These are phyloP conservation scores for Ectropis crepuscularia DNA, from an alignment of 2,888 invertebrate species.

Conservation along the genomic window DNA sequence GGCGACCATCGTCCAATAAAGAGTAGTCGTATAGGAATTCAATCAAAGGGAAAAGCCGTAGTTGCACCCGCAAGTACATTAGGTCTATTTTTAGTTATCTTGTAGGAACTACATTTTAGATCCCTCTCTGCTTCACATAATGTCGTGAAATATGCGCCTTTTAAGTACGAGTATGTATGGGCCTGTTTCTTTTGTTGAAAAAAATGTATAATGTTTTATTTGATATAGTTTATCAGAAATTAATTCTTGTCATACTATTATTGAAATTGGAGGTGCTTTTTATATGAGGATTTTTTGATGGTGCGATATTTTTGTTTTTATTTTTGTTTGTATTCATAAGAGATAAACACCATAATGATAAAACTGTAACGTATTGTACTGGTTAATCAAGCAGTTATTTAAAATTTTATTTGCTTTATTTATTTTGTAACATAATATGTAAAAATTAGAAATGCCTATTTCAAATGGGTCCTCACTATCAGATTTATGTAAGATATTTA, in stretches of 20 bases:
- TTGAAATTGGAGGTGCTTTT: conserved; percentile 72
- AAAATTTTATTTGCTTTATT: conserved; percentile 6
- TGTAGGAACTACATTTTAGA: conserved; percentile 1
- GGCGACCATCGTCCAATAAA: background rate
- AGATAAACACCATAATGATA: conserved; percentile 34
- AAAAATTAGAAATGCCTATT: background rate
- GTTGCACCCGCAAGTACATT: conserved; percentile 4
- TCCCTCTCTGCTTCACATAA: background rate
- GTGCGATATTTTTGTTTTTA: conserved; percentile 69
- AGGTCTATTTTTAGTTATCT: conserved; percentile 1
- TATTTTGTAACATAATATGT: background rate
- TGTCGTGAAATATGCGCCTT: conserved; percentile 2
- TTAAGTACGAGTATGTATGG: background rate
- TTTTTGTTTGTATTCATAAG: conserved; percentile 54
- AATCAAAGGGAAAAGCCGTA: conserved; percentile 6
- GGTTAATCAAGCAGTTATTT: conserved; percentile 37
- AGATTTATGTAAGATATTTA: no score
- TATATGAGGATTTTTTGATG: conserved; percentile 59
- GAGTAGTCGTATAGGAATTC: conserved; percentile 2
- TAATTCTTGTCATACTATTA: conserved; percentile 59
- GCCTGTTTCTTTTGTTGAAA: conserved; percentile 13
- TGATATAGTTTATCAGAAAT: conserved; percentile 28
- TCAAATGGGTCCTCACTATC: background rate
- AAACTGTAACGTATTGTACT: conserved; percentile 21
- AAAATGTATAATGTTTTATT: conserved; percentile 19